phyloP scores from a whole-genome alignment of 2,888 invertebrate genomes.

The Timandra comae region DNA sequence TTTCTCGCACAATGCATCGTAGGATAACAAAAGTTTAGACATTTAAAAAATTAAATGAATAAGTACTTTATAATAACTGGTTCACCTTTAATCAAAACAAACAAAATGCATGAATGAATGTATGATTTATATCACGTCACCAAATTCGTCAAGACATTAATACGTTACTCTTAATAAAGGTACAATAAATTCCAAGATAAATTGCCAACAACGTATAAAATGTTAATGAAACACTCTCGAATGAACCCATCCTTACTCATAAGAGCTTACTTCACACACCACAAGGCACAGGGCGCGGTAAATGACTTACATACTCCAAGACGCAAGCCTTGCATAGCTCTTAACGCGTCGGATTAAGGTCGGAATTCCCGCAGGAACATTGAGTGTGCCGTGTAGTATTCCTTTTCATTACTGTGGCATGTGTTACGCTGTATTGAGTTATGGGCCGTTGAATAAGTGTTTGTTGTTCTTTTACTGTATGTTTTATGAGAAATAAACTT shows the following conservation, averaged over 20 bases:
- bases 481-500: neutral
- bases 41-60: no score
- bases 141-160: no score
- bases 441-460: slow-evolving; percentile 3
- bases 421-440: slow-evolving; percentile 11
- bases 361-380: slow-evolving; percentile 5
- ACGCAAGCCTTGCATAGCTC: slow-evolving; percentile 2
- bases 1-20: no score
- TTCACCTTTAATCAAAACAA: no score
- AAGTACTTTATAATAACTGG: no score
- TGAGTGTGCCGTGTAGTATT: slow-evolving; percentile 9
- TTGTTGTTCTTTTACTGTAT: slow-evolving; percentile 3
- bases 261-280: slow-evolving; percentile 19
- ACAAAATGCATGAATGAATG: no score
- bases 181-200: no score
- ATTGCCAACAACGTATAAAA: no score
- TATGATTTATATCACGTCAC: no score
- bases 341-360: slow-evolving; percentile 5
- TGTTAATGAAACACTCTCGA: slow-evolving; percentile 3
- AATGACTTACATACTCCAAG: slow-evolving; percentile 10
- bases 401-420: slow-evolving; percentile 18
- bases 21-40: no score
- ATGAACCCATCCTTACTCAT: slow-evolving; percentile 13
- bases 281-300: slow-evolving; percentile 17
- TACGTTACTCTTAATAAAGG: no score